phyloP scores from a whole-genome alignment of 2,888 invertebrate species.

The Drosophila macrospina region DNA sequence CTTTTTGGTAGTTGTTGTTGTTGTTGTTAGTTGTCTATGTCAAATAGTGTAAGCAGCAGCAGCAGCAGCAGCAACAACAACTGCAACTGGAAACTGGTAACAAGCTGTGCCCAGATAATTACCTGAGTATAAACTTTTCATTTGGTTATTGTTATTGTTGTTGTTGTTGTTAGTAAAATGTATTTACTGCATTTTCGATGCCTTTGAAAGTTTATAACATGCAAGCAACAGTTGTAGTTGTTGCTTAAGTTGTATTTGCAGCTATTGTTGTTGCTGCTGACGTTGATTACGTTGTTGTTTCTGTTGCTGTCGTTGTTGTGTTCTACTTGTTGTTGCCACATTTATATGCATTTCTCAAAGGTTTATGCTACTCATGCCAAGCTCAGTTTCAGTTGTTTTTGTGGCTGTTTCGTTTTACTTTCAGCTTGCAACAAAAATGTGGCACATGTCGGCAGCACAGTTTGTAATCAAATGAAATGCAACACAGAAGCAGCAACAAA shows the following conservation, averaged over 20 bases:
- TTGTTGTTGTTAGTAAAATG: conserved; percentile 26
- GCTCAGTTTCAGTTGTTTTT: conserved; percentile 35
- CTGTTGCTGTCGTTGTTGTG: conserved; percentile 21
- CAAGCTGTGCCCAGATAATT: conserved; percentile 66
- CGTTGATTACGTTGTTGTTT: conserved; percentile 43
- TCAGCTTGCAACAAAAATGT: conserved; percentile 67
- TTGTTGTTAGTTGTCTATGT: conserved; percentile 23
- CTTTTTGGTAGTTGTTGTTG: conserved; percentile 23
- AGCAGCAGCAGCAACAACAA: conserved; percentile 4
- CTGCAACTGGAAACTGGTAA: conserved; percentile 30
- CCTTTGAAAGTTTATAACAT: conserved; percentile 54
- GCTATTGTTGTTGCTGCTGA: conserved; percentile 36
- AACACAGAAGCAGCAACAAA: conserved; percentile 35
- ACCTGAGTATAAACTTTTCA: conserved; percentile 67
- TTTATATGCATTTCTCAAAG: conserved; percentile 53
- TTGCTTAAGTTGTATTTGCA: conserved; percentile 26
- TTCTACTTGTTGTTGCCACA: conserved; percentile 68
- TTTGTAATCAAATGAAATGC: conserved; percentile 71
- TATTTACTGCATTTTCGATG: conserved; percentile 51
- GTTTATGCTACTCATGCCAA: conserved; percentile 69
- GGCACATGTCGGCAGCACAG: conserved; percentile 76
- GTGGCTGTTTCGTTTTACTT: conserved; percentile 68
- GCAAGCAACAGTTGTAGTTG: conserved; percentile 41
- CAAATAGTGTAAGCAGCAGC: conserved; percentile 23
- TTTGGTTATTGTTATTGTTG: conserved; percentile 27